A percentile compares a stretch with the other conserved stretches of the same genome.
phyloP scores from a whole-genome alignment of 2,113 vertebrate species.

The Aspiorhynchus laticeps region DNA sequence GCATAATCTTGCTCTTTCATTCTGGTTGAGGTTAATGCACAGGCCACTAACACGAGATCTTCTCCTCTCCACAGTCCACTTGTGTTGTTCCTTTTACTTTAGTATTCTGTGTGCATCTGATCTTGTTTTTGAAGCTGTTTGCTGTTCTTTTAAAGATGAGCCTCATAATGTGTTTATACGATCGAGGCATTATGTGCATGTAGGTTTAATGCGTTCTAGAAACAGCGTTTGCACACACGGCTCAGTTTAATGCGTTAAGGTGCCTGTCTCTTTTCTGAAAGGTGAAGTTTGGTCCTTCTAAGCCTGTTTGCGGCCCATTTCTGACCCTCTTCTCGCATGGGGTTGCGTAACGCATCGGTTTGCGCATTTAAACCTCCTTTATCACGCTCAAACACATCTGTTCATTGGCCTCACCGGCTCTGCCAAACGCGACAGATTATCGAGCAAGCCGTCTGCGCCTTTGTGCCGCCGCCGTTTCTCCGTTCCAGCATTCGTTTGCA shows the following conservation, averaged over 20 bases:
- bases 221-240: background rate
- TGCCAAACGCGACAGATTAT: constrained; percentile 61
- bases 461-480: constrained; percentile 57
- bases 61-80: background rate
- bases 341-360: constrained; percentile 40
- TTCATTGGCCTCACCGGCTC: constrained; percentile 43
- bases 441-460: constrained; percentile 58
- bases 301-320: constrained; percentile 45
- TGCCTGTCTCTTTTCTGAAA: constrained; percentile 28
- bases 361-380: constrained; percentile 59
- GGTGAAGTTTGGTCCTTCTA: constrained; percentile 43
- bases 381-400: constrained; percentile 60
- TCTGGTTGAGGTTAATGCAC: constrained; percentile 53
- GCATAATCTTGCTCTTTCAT: constrained; percentile 42
- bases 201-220: constrained; percentile 23
- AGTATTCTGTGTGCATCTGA: background rate
- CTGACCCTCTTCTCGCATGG: constrained; percentile 52
- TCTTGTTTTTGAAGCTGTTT: constrained; percentile 6
- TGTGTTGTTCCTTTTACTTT: background rate
- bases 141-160: background rate
- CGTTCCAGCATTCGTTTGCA: constrained; percentile 51
- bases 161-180: background rate
- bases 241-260: constrained; percentile 28
- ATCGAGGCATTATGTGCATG: constrained; percentile 8
- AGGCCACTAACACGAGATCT: constrained; percentile 27